These are phyloP conservation scores for Spilarctia lutea DNA, from an alignment of 2,888 invertebrate species.

Conservation along the genomic window DNA sequence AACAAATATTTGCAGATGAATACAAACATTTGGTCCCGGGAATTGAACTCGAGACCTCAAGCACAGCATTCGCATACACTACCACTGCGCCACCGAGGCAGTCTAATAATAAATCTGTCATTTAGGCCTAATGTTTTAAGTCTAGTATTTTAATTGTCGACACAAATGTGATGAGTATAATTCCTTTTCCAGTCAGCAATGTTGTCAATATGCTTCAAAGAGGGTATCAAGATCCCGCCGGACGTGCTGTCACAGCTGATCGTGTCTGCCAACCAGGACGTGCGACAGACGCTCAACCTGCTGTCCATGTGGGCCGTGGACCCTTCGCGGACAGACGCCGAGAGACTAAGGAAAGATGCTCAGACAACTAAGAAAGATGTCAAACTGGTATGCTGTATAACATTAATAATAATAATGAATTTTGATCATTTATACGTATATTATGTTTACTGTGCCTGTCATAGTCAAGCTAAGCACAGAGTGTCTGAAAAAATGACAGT, in stretches of 20 bases:
- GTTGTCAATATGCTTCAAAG: constrained; percentile 96
- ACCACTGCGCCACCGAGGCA: too few relatives aligned
- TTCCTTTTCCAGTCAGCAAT: constrained; percentile 90
- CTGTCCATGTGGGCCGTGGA: constrained; percentile 92
- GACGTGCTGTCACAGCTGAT: constrained; percentile 95
- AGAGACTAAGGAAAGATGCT: constrained; percentile 86
- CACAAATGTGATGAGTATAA: neutral
- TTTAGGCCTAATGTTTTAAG: neutral
- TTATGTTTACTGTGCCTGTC: too few relatives aligned
- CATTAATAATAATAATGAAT: too few relatives aligned
- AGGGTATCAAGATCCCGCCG: constrained; percentile 92
- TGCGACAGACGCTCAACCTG: constrained; percentile 97
- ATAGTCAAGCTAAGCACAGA: too few relatives aligned
- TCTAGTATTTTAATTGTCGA: neutral
- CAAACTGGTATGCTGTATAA: constrained; percentile 87
- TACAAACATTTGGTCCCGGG: too few relatives aligned
- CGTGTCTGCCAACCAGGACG: constrained; percentile 95
- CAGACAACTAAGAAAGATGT: constrained; percentile 92
- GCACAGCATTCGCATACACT: too few relatives aligned
- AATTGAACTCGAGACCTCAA: too few relatives aligned
- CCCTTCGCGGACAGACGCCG: constrained; percentile 81
- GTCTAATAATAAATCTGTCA: too few relatives aligned
- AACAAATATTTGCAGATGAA: too few relatives aligned
- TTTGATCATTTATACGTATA: too few relatives aligned
- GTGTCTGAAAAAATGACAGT: too few relatives aligned